Percentiles rank a stretch among this genome's conserved stretches.
Conservation (phyloP, 2,113 vertebrate genomes). For the Melospiza melodia region DNA sequence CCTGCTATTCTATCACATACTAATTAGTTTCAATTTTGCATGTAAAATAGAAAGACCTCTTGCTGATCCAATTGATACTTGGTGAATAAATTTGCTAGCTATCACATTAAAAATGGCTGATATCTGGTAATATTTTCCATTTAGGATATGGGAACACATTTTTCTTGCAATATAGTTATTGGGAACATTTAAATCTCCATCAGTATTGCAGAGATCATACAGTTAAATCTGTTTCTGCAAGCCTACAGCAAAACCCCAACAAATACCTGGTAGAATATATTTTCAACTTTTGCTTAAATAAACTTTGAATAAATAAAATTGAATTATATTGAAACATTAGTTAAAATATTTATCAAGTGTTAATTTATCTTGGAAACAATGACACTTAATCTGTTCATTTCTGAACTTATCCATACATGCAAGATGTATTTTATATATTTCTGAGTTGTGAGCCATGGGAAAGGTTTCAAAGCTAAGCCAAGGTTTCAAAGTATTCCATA, state of each 20-base stretch:
- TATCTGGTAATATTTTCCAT: neutral
- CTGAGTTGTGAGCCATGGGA: neutral
- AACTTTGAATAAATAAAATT: neutral
- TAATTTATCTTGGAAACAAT: neutral
- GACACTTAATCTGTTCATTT: neutral
- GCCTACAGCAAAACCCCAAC: neutral
- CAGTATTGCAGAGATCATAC: neutral
- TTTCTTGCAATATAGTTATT: neutral
- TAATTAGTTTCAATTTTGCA: conserved; percentile 9
- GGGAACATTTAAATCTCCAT: neutral
- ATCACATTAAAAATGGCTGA: neutral
- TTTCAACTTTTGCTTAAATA: neutral
- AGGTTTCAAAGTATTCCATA: neutral
- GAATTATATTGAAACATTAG: neutral
- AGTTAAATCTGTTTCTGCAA: neutral
- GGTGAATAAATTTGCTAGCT: neutral
- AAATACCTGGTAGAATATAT: neutral
- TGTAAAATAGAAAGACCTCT: neutral
- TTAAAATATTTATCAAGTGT: neutral
- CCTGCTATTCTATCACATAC: neutral
- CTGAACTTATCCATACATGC: neutral
- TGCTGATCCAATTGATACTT: neutral
- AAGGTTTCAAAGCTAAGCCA: neutral
- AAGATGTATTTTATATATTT: neutral
- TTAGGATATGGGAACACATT: neutral